Evolutionary conservation across 2,888 invertebrate species (phyloP).

Genomic region (Unio delphinus): DNA sequence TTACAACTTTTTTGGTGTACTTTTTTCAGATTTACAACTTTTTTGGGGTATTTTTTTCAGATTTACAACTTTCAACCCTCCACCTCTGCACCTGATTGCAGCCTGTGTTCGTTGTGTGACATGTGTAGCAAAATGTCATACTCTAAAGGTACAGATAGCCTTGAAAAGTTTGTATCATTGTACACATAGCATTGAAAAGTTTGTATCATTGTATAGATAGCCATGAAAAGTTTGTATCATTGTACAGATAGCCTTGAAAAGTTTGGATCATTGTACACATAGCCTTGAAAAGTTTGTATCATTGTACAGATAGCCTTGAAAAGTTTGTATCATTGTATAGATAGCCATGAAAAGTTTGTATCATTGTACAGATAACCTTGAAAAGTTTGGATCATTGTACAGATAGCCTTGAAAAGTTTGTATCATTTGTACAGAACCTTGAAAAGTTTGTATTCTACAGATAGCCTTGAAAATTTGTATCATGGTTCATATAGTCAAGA

Average conservation of each 20-base stretch:
- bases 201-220: not conserved
- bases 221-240: not conserved
- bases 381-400: too few species aligned
- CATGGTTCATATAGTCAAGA: too few species aligned
- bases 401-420: too few species aligned
- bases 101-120: slow-evolving; percentile 61
- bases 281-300: not conserved
- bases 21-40: slow-evolving; percentile 42
- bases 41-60: slow-evolving; percentile 4
- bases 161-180: not conserved
- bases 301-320: too few species aligned
- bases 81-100: slow-evolving; percentile 63
- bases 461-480: too few species aligned
- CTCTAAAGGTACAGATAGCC: slow-evolving; percentile 42
- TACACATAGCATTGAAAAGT: not conserved
- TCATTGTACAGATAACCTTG: too few species aligned
- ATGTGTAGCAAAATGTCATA: slow-evolving; percentile 52
- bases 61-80: slow-evolving; percentile 56
- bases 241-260: not conserved
- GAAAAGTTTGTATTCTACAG: too few species aligned
- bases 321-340: too few species aligned
- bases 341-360: too few species aligned
- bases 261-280: not conserved
- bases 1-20: too few species aligned
- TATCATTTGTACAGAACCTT: too few species aligned